Percentiles rank a stretch among this genome's conserved stretches.
Evolutionary conservation across 2,888 invertebrate species (phyloP).

Genomic region (Elegia similella): DNA sequence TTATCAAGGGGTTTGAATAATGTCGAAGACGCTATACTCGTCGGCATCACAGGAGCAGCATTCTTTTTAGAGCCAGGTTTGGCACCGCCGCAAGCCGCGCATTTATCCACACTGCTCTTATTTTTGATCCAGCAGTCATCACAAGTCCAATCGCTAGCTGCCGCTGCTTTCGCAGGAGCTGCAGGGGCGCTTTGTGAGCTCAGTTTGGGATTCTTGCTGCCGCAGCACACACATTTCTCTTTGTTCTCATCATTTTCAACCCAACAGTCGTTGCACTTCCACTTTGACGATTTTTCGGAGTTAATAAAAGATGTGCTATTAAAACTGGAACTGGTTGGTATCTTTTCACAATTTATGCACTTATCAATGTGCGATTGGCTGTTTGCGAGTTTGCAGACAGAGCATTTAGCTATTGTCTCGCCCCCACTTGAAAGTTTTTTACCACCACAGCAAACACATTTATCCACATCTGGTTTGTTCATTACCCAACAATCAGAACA

Average conservation of each 20-base stretch:
- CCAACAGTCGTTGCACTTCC: slow-evolving; percentile 56
- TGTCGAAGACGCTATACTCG: slow-evolving; percentile 15
- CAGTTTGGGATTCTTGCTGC: slow-evolving; percentile 35
- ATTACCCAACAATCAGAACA: slow-evolving; percentile 50
- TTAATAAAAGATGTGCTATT: slow-evolving; percentile 21
- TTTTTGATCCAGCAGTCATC: slow-evolving; percentile 55
- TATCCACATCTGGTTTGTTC: slow-evolving; percentile 45
- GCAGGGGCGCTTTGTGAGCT: neutral
- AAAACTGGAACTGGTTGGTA: slow-evolving; percentile 24
- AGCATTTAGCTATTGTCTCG: slow-evolving; percentile 33
- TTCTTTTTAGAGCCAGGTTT: slow-evolving; percentile 34
- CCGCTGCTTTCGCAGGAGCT: slow-evolving; percentile 4
- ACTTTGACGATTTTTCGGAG: slow-evolving; percentile 34
- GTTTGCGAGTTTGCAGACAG: slow-evolving; percentile 41
- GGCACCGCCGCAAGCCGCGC: slow-evolving; percentile 48
- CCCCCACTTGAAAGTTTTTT: slow-evolving; percentile 30
- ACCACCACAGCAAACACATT: slow-evolving; percentile 52
- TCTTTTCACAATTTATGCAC: slow-evolving; percentile 45
- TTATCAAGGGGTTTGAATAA: slow-evolving; percentile 22
- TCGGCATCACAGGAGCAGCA: slow-evolving; percentile 5
- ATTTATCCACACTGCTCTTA: slow-evolving; percentile 43
- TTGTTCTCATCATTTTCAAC: slow-evolving; percentile 41
- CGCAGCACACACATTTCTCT: slow-evolving; percentile 50
- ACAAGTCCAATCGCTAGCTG: slow-evolving; percentile 44
- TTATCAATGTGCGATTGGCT: slow-evolving; percentile 35